Conservation (phyloP, 2,797 vertebrate genomes). For the Phoebastria nigripes region DNA sequence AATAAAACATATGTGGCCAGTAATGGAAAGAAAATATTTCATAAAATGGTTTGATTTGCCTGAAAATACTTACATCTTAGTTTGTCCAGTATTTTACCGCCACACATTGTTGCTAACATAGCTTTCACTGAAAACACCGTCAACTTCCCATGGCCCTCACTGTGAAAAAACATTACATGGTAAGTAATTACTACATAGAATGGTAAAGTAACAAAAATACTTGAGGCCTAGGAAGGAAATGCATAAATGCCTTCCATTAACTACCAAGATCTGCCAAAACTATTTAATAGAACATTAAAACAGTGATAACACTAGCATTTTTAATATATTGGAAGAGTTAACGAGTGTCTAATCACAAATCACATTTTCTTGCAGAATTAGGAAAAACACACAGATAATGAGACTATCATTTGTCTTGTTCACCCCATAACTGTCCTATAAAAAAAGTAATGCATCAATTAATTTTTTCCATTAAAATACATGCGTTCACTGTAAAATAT, state of each 20-base stretch:
- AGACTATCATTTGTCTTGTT: not conserved
- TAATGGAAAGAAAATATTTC: not conserved
- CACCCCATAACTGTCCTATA: not conserved
- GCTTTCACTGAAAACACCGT: slow-evolving; percentile 96
- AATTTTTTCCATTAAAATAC: not conserved
- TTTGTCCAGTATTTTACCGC: slow-evolving; percentile 97
- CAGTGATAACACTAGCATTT: not conserved
- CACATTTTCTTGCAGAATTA: not conserved
- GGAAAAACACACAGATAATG: too few species aligned
- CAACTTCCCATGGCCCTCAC: slow-evolving; percentile 94
- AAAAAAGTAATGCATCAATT: not conserved
- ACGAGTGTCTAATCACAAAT: not conserved
- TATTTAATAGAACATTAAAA: not conserved
- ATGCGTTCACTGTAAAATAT: not conserved
- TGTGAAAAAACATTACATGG: slow-evolving; percentile 66
- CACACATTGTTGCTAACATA: slow-evolving; percentile 96
- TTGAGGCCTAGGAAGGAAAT: not conserved
- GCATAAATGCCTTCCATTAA: not conserved
- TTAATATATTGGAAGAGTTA: not conserved
- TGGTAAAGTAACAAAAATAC: not conserved
- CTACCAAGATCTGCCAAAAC: not conserved
- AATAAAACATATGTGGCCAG: not conserved
- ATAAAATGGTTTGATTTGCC: not conserved
- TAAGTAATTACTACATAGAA: not conserved
- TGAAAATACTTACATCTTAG: slow-evolving; percentile 88